Percentiles rank a stretch among this genome's conserved stretches.
These are phyloP conservation scores for Dasysyrphus albostriatus DNA, from an alignment of 2,888 invertebrate species.

Conservation along the genomic window DNA sequence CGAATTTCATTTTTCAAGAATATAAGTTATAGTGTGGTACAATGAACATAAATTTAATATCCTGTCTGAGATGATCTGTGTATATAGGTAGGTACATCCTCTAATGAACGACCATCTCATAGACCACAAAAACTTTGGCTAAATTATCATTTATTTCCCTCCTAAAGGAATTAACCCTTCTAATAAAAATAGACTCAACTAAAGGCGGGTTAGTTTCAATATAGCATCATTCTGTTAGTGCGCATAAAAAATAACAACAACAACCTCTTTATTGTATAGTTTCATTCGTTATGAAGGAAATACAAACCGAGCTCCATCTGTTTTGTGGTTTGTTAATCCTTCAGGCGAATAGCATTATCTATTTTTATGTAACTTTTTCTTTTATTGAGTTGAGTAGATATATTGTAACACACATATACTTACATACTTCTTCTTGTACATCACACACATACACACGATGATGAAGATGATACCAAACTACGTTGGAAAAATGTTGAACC, in stretches of 20 bases:
- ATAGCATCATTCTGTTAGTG: neutral
- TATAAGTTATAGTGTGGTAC: neutral
- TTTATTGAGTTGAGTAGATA: neutral
- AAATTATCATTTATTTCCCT: neutral
- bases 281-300: neutral
- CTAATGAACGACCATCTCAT: neutral
- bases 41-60: neutral
- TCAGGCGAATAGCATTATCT: neutral
- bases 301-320: neutral
- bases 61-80: neutral
- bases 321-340: conserved; percentile 24
- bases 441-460: neutral
- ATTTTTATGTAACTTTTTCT: conserved; percentile 16
- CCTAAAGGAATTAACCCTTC: neutral
- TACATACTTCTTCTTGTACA: too few species aligned
- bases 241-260: neutral
- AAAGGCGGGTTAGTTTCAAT: neutral
- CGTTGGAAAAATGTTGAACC: neutral
- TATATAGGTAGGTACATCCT: neutral
- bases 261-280: too few species aligned
- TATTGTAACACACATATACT: neutral
- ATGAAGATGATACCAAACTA: neutral
- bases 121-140: neutral
- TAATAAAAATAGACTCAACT: neutral
- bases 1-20: neutral